Evolutionary conservation across 2,113 vertebrate genomes (phyloP).

Genomic region (Siphamia tubifer): DNA sequence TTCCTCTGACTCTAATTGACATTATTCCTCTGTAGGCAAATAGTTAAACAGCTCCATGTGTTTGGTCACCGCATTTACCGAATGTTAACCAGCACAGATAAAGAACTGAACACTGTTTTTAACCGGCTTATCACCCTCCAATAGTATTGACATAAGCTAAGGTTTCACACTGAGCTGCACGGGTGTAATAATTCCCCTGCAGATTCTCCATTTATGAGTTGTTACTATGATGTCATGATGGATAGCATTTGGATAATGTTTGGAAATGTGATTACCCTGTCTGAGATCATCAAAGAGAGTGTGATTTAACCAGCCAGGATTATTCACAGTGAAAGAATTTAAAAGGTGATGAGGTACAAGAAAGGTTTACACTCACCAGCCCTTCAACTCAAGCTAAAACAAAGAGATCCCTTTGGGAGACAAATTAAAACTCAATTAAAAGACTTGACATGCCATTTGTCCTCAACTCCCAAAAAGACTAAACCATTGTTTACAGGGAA

Average conservation of each 20-base stretch:
- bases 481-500: not conserved
- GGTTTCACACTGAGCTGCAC: not conserved
- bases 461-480: conserved; percentile 7
- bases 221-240: not conserved
- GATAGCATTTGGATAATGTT: not conserved
- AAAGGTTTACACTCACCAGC: not conserved
- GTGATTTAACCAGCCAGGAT: not conserved
- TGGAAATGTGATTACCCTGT: not conserved
- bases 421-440: conserved; percentile 36
- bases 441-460: conserved; percentile 5
- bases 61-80: conserved; percentile 20
- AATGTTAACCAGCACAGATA: conserved; percentile 20
- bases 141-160: no score
- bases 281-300: not conserved
- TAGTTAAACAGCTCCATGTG: conserved; percentile 20
- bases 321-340: not conserved
- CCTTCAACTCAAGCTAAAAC: not conserved
- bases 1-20: conserved; percentile 42
- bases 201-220: not conserved
- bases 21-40: conserved; percentile 15
- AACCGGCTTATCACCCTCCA: conserved; percentile 24
- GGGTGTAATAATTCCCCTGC: not conserved
- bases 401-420: not conserved
- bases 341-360: not conserved
- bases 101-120: conserved; percentile 10